Evolutionary conservation across 1,140 invertebrate species (phyloP).

Genomic region (Drosophila sp.): DNA sequence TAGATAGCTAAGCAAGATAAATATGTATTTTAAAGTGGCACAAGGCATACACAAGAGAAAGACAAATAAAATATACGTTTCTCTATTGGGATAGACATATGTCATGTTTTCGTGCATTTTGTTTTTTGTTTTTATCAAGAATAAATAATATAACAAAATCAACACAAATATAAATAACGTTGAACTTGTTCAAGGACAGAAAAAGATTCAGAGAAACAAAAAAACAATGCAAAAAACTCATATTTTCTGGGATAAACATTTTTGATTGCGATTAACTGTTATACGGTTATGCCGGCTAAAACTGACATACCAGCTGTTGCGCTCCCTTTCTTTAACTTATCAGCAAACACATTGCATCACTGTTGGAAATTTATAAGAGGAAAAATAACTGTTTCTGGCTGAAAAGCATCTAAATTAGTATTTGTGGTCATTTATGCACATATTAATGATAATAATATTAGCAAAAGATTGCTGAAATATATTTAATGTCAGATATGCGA

Average conservation of each 20-base stretch:
- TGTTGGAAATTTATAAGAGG: too few species aligned
- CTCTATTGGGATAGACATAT: conserved; percentile 9
- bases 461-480: too few species aligned
- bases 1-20: not conserved
- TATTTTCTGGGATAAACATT: not conserved
- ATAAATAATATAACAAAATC: conserved; percentile 51
- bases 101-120: conserved; percentile 3
- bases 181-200: conserved; percentile 77
- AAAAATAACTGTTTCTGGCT: too few species aligned
- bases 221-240: conserved; percentile 8
- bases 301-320: conserved; percentile 8
- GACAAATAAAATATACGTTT: conserved; percentile 20
- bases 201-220: conserved; percentile 17
- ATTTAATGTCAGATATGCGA: too few species aligned
- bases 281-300: not conserved
- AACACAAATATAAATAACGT: conserved; percentile 56
- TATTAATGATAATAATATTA: too few species aligned
- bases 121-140: conserved; percentile 34
- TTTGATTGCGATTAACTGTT: conserved; percentile 25
- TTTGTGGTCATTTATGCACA: too few species aligned
- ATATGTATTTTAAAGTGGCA: conserved; percentile 42
- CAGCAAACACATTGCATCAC: too few species aligned
- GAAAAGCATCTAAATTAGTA: too few species aligned
- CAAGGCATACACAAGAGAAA: conserved; percentile 35
- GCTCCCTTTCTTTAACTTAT: not conserved